phyloP scores from a whole-genome alignment of 2,113 vertebrate genomes.

The Petrocephalus microphthalmus region DNA sequence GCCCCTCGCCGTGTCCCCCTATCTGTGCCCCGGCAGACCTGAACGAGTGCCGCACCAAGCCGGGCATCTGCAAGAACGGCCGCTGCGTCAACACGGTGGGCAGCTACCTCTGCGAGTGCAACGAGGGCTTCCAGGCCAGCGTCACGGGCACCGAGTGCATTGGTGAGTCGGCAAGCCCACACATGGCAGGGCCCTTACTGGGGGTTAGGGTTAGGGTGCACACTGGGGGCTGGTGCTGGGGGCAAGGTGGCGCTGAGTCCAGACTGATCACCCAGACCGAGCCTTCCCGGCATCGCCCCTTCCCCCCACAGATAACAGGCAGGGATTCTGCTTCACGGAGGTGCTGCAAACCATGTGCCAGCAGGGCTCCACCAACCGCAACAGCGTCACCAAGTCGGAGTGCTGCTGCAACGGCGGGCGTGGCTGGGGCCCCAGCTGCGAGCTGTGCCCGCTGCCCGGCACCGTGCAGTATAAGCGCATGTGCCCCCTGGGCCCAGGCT shows the following conservation, averaged over 20 bases:
- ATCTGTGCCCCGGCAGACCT: constrained; percentile 62
- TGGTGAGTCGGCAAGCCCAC: constrained; percentile 57
- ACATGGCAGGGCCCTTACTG: not conserved
- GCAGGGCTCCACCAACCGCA: constrained; percentile 73
- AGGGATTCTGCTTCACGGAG: constrained; percentile 82
- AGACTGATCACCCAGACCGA: not conserved
- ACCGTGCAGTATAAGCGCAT: constrained; percentile 83
- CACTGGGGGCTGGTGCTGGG: no score
- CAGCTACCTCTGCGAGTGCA: constrained; percentile 84
- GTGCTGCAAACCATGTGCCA: constrained; percentile 85
- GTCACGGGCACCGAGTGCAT: constrained; percentile 77
- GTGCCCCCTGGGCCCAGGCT: constrained; percentile 86
- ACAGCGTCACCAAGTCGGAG: constrained; percentile 78
- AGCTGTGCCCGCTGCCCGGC: constrained; percentile 82
- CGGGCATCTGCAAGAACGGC: constrained; percentile 80
- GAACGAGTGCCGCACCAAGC: constrained; percentile 79
- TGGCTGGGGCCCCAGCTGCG: constrained; percentile 83
- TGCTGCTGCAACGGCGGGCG: constrained; percentile 85
- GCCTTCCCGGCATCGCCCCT: no score
- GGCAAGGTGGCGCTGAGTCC: not conserved
- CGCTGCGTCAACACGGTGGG: constrained; percentile 80
- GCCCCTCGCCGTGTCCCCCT: not conserved
- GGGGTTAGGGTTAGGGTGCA: not conserved
- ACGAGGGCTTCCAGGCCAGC: constrained; percentile 78
- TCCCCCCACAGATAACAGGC: constrained; percentile 68